phyloP scores from a whole-genome alignment of 2,888 invertebrate species.

The Amphipoea lucens region DNA sequence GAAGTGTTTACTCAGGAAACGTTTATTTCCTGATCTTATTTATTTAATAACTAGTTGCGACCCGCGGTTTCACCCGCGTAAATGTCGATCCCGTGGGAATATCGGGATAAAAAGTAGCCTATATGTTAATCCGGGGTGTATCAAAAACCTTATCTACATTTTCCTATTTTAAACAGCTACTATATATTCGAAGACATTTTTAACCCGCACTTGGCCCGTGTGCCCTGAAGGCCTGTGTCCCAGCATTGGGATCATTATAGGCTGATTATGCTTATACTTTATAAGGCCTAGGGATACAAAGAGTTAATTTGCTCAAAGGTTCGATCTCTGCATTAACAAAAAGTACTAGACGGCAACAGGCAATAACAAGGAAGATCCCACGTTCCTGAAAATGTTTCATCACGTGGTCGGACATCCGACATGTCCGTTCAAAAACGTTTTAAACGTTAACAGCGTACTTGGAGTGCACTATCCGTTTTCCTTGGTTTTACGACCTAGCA shows the following conservation, averaged over 20 bases:
- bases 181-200: no score
- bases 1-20: neutral
- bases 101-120: no score
- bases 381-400: slow-evolving; percentile 1
- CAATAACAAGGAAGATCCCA: neutral
- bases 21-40: neutral
- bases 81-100: no score
- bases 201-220: no score
- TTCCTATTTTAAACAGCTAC: no score
- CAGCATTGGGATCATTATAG: no score
- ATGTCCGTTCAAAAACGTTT: slow-evolving; percentile 31
- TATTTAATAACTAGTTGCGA: neutral
- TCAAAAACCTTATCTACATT: no score
- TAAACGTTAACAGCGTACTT: slow-evolving; percentile 42
- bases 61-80: no score
- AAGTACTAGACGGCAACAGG: no score
- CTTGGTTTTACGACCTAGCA: slow-evolving; percentile 46
- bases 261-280: no score
- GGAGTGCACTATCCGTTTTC: slow-evolving; percentile 36
- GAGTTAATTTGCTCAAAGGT: neutral
- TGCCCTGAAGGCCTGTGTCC: no score
- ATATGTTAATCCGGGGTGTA: no score
- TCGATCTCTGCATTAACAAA: neutral
- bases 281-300: neutral
- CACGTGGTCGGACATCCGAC: neutral